A percentile compares a stretch with the other conserved stretches of the same genome.
phyloP scores from a whole-genome alignment of 2,888 invertebrate species.

The Iphiclides podalirius region DNA sequence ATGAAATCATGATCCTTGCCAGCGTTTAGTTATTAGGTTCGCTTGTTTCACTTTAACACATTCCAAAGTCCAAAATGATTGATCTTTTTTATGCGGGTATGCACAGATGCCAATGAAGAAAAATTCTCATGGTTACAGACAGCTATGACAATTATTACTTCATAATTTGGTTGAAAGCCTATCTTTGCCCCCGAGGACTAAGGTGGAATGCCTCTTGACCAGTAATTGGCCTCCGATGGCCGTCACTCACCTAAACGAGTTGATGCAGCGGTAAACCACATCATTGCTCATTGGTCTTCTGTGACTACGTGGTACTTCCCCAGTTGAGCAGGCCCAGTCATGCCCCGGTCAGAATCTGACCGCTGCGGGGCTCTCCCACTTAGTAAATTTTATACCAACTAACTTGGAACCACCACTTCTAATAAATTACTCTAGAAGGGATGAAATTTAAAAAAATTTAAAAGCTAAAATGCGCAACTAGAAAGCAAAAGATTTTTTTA shows the following conservation, averaged over 20 bases:
- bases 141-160: neutral
- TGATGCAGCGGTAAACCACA: neutral
- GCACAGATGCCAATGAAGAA: neutral
- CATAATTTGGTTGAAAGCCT: neutral
- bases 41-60: neutral
- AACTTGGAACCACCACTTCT: no score
- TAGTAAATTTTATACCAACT: no score
- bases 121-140: neutral
- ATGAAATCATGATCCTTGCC: neutral
- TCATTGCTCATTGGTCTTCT: no score
- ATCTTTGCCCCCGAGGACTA: neutral
- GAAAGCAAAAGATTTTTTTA: no score
- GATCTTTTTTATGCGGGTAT: neutral
- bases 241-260: neutral
- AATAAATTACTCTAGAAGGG: no score
- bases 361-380: no score
- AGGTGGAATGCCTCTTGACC: slow-evolving; percentile 1
- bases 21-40: neutral
- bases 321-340: no score
- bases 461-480: no score
- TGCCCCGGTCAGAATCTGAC: no score
- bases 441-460: no score
- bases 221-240: neutral
- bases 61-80: no score
- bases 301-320: no score